Percentiles rank a stretch among this genome's conserved stretches.
These are phyloP conservation scores for Spilogale gracilis DNA, from an alignment of 2,113 vertebrate genomes.

Conservation along the genomic window DNA sequence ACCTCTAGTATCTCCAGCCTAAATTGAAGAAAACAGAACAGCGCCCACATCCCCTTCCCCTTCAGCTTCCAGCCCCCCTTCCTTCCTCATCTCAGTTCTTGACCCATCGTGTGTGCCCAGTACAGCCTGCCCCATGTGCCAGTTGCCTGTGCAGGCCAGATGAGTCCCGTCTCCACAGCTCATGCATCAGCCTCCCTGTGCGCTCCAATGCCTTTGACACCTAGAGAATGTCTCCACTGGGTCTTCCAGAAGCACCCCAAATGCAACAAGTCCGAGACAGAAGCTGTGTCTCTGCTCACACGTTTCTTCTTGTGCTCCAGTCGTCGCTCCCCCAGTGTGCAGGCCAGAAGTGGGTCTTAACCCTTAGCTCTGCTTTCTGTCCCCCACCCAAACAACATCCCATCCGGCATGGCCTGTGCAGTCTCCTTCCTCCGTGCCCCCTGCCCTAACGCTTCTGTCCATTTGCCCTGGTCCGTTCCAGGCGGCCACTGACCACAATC, in stretches of 20 bases:
- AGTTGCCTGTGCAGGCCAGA: background rate
- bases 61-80: background rate
- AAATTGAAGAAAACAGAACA: background rate
- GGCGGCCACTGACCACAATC: background rate
- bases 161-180: background rate
- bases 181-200: accelerated
- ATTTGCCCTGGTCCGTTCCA: background rate
- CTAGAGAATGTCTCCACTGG: background rate
- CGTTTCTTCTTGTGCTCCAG: background rate
- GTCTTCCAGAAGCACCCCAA: background rate
- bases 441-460: background rate
- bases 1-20: background rate
- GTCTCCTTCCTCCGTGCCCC: background rate
- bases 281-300: background rate
- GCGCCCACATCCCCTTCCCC: too few species aligned
- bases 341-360: background rate
- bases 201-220: background rate
- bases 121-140: background rate
- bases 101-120: background rate
- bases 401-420: background rate
- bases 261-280: background rate
- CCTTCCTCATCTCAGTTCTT: background rate
- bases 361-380: background rate
- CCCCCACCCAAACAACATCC: background rate
- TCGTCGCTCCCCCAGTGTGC: accelerated